phyloP scores from a whole-genome alignment of 2,113 vertebrate genomes.

The Nematolebias whitei region DNA sequence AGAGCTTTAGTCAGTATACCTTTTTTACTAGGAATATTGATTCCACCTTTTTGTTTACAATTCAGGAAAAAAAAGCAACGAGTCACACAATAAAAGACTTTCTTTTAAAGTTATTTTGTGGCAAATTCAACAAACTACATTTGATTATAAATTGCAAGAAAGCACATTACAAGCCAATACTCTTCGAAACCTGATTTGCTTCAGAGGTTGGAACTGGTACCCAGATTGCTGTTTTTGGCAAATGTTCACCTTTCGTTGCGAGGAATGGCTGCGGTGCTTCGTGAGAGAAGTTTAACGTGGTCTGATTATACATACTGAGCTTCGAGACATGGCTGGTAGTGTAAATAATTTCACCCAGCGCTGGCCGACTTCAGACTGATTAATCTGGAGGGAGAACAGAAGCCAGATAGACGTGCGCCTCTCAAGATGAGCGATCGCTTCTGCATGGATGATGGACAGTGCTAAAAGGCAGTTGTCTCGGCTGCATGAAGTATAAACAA shows the following conservation, averaged over 20 bases:
- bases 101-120: background rate
- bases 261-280: constrained; percentile 39
- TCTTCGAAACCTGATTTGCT: constrained; percentile 58
- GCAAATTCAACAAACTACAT: constrained; percentile 13
- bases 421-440: constrained; percentile 32
- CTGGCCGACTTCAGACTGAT: constrained; percentile 47
- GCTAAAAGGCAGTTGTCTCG: constrained; percentile 36
- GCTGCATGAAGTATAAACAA: constrained; percentile 47
- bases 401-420: constrained; percentile 10
- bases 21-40: too few species aligned
- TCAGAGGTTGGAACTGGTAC: constrained; percentile 47
- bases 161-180: constrained; percentile 36
- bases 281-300: constrained; percentile 44
- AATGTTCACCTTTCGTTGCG: constrained; percentile 32
- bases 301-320: constrained; percentile 53
- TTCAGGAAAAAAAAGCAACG: background rate
- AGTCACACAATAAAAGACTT: background rate
- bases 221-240: constrained; percentile 62
- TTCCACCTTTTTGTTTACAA: background rate
- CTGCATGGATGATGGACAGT: constrained; percentile 33
- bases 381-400: constrained; percentile 39
- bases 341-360: constrained; percentile 38
- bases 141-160: constrained; percentile 12
- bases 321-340: constrained; percentile 61
- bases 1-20: too few species aligned